Conservation (phyloP, 1,140 invertebrate species). For the Meloidogyne floridensis region DNA sequence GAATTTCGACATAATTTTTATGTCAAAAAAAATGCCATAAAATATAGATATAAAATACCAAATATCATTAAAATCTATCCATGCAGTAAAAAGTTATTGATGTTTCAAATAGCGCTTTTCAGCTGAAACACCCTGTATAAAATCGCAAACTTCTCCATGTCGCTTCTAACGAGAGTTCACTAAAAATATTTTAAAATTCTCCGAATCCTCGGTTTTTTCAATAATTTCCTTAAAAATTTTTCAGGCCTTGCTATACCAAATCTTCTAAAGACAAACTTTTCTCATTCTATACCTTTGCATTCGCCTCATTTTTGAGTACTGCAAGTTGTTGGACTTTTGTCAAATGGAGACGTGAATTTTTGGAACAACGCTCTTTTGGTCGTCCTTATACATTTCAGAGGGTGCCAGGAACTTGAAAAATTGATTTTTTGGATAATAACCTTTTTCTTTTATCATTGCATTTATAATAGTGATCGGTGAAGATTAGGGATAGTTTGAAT, state of each 20-base stretch:
- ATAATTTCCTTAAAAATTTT: background rate
- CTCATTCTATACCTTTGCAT: slow-evolving; percentile 13
- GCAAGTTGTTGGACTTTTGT: background rate
- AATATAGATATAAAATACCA: too few species aligned
- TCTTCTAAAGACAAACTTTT: background rate
- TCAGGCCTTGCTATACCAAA: slow-evolving; percentile 8
- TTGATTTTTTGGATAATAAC: too few species aligned
- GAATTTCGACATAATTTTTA: too few species aligned
- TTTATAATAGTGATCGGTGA: too few species aligned
- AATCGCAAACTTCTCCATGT: background rate
- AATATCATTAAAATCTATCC: too few species aligned
- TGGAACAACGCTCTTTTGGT: slow-evolving; percentile 21
- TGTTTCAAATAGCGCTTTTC: too few species aligned
- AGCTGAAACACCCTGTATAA: too few species aligned
- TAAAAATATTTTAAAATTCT: background rate
- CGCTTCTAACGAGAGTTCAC: background rate
- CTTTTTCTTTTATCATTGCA: too few species aligned
- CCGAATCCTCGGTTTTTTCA: too few species aligned
- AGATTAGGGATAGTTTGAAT: too few species aligned
- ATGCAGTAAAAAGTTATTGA: too few species aligned
- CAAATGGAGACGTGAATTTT: slow-evolving; percentile 17
- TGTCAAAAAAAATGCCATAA: too few species aligned
- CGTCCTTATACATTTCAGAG: background rate
- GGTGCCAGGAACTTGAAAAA: background rate
- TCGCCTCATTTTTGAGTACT: background rate